These are phyloP conservation scores for Heteromyza rotundicornis DNA, from an alignment of 2,888 invertebrate species.

Conservation along the genomic window DNA sequence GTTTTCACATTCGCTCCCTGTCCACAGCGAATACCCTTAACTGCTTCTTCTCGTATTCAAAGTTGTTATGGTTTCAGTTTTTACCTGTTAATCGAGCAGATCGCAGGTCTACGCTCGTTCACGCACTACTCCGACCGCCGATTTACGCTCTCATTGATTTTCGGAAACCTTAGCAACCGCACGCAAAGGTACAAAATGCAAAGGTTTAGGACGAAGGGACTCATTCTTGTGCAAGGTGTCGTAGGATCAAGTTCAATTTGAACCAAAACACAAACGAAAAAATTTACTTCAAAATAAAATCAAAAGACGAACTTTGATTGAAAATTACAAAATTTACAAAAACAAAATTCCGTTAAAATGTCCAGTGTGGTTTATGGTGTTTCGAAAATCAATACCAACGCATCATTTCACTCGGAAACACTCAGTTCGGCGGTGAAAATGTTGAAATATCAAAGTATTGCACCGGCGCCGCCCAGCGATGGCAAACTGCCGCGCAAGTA, in stretches of 20 bases:
- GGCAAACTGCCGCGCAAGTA: conserved; percentile 2
- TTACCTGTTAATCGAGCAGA: conserved; percentile 16
- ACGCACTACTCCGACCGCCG: not conserved
- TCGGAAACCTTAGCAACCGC: conserved; percentile 23
- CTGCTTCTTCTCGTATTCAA: not conserved
- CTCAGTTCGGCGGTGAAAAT: conserved; percentile 56
- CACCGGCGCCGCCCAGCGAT: conserved; percentile 17
- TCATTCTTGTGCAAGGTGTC: conserved; percentile 67
- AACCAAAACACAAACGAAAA: conserved; percentile 24
- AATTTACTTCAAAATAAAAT: not conserved
- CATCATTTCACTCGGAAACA: conserved; percentile 21
- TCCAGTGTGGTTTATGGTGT: conserved; percentile 41
- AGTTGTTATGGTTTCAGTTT: conserved; percentile 20
- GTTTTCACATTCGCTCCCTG: not conserved
- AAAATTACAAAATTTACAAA: conserved; percentile 18
- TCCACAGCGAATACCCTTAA: not conserved
- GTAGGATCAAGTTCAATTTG: conserved; percentile 56
- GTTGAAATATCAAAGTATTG: conserved; percentile 12
- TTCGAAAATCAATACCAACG: conserved; percentile 32
- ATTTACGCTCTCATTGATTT: not conserved
- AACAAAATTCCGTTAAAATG: conserved; percentile 20
- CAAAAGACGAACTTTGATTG: conserved; percentile 11
- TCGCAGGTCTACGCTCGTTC: conserved; percentile 14
- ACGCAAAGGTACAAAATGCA: conserved; percentile 61
- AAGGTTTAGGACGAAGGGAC: conserved; percentile 64